Evolutionary conservation across 2,888 invertebrate genomes (phyloP), one percentile per base, ranked within the genome.

Genomic region (Plemyria rubiginata): DNA sequence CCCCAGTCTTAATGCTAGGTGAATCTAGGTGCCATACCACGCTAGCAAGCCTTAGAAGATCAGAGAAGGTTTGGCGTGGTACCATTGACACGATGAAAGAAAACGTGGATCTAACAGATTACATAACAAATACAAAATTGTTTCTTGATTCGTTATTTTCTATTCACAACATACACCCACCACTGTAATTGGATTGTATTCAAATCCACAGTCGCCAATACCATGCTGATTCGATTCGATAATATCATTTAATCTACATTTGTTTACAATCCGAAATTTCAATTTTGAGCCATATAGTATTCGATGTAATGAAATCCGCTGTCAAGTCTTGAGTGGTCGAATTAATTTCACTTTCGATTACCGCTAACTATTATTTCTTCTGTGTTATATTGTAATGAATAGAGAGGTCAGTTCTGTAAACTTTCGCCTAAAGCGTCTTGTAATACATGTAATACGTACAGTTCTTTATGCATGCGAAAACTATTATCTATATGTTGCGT

Each of bases 311-410:
- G 79, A 77, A 79, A 77, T 77, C 62, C 68, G 66, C 77, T 81
- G 83, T 84, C 82, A 81, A 84, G 87, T 86, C 81, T 84, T 72
- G 54, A 64, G 72, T 74, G 70, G 66, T 76, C 77, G 85, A 87
- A 86, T 88, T 88, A 85, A 90, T 89, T 90, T 90, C 85, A 87
- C 90, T 90, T 90, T 92, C 88, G 84, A 85, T 90, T 85, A 85
- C 55, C 45, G 46, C 54, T 29, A 51, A 55, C 63, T 63, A 54
- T 54, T 54, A 36, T 38, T 55, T 63, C 59, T 55, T 59, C 63
- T 63, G 59, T 60, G 54, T 52, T 59, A 55, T 85, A 78, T 81
- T 82, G 54, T 87, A 86, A 89, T 90, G 89, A 88, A 87, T 83
- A 81, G 84, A 78, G 85, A 82, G 90, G 90, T 90, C 90, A 87